Conservation (phyloP, 2,797 vertebrate genomes). For the Hoplostethus atlanticus region DNA sequence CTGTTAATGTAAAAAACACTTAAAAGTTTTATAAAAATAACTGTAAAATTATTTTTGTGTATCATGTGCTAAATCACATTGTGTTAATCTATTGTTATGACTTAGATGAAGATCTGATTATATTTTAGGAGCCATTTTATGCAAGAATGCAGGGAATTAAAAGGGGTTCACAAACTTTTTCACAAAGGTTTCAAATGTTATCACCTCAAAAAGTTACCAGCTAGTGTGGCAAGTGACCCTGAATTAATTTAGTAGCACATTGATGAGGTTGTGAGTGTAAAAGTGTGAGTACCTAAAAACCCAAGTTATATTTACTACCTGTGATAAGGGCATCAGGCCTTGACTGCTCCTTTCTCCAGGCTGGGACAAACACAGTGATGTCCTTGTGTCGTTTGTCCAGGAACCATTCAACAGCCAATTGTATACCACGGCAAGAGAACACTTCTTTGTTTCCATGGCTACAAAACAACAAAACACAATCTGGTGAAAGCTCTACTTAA, state of each 20-base stretch:
- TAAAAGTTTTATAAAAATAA: too few species aligned
- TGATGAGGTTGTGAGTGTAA: not conserved
- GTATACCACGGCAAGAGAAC: conserved; percentile 98
- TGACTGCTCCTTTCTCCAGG: conserved; percentile 99
- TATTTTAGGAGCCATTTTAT: too few species aligned
- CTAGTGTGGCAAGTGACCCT: not conserved
- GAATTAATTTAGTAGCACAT: not conserved
- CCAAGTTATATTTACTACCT: conserved; percentile 81
- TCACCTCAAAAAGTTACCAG: too few species aligned
- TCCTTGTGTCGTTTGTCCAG: conserved; percentile 98
- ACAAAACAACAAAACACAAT: conserved; percentile 66
- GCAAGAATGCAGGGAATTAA: too few species aligned
- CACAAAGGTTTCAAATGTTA: too few species aligned
- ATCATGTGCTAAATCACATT: too few species aligned
- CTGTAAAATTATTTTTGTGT: too few species aligned
- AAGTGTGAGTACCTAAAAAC: not conserved
- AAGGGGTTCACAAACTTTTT: too few species aligned
- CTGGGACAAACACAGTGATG: conserved; percentile 98
- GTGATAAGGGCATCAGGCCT: conserved; percentile 96
- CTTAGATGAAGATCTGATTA: too few species aligned
- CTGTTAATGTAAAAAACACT: too few species aligned
- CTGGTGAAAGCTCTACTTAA: conserved; percentile 20
- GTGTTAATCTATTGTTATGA: too few species aligned
- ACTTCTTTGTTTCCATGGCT: conserved; percentile 99
- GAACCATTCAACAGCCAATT: conserved; percentile 98